These are phyloP conservation scores for Oedothorax gibbosus DNA, from an alignment of 1,140 invertebrate genomes.

Conservation along the genomic window DNA sequence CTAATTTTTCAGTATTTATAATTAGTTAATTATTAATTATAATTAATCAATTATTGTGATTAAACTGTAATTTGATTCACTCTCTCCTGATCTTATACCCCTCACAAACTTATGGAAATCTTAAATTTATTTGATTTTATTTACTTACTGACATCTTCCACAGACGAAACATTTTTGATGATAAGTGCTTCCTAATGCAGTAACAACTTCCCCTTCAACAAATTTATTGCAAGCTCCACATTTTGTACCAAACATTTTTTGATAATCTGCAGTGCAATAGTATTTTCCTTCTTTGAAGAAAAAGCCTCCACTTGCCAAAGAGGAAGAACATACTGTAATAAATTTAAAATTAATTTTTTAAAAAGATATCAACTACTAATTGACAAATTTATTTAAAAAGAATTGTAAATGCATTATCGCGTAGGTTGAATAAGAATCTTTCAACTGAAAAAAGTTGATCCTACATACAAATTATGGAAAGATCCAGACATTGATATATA, in stretches of 20 bases:
- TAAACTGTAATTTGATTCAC: no score
- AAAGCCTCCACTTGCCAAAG: conserved; percentile 81
- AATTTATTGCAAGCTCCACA: conserved; percentile 89
- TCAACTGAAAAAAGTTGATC: no score
- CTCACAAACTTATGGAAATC: neutral
- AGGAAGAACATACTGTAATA: conserved; percentile 56
- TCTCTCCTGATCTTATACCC: no score
- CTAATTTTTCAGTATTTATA: no score
- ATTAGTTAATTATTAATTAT: no score
- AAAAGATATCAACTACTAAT: no score
- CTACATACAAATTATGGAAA: no score
- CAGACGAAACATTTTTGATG: conserved; percentile 80
- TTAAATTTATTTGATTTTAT: neutral
- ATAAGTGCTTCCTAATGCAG: conserved; percentile 75
- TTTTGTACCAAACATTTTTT: conserved; percentile 89
- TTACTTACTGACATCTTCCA: conserved; percentile 80
- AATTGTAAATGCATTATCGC: no score
- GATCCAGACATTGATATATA: no score
- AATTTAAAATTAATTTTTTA: neutral
- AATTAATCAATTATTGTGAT: no score
- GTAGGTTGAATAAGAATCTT: no score
- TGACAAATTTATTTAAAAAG: no score
- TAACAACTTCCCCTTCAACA: conserved; percentile 91
- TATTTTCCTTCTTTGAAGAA: conserved; percentile 92
- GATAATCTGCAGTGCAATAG: conserved; percentile 93